A percentile compares a stretch with the other conserved stretches of the same genome.
Conservation (phyloP, 2,113 vertebrate species). For the Plestiodon gilberti region DNA sequence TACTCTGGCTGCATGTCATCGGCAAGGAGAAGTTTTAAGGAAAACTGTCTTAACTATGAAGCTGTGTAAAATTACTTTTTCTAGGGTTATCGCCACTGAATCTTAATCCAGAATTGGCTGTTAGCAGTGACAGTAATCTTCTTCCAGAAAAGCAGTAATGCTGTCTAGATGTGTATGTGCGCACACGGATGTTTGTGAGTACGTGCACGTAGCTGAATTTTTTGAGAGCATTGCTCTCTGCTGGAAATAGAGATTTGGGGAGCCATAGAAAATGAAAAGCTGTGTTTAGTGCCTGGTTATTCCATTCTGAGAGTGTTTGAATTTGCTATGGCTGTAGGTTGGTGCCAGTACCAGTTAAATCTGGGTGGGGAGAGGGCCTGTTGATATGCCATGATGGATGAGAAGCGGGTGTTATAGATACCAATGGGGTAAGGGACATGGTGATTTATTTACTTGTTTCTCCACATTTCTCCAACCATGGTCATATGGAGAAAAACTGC, state of each 20-base stretch:
- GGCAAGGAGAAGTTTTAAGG: neutral
- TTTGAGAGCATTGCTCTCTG: neutral
- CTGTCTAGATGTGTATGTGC: neutral
- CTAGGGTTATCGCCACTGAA: neutral
- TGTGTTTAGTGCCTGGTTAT: neutral
- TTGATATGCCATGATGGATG: neutral
- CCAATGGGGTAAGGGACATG: neutral
- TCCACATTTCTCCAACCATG: neutral
- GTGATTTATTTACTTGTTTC: neutral
- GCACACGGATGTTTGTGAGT: neutral
- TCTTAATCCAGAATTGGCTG: neutral
- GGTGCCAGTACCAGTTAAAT: neutral
- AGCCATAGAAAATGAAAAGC: neutral
- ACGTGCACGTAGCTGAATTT: neutral
- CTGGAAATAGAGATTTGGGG: accelerated
- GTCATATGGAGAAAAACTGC: neutral
- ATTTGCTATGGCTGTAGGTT: accelerated
- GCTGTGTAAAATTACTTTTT: neutral
- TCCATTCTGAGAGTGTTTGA: neutral
- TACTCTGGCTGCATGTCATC: neutral
- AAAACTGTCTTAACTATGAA: neutral
- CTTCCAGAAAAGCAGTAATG: neutral
- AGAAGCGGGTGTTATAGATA: neutral
- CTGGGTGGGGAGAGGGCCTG: neutral
- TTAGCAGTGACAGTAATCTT: neutral